Evolutionary conservation across 1,140 invertebrate species (phyloP).

Genomic region (Drosophila rufa): DNA sequence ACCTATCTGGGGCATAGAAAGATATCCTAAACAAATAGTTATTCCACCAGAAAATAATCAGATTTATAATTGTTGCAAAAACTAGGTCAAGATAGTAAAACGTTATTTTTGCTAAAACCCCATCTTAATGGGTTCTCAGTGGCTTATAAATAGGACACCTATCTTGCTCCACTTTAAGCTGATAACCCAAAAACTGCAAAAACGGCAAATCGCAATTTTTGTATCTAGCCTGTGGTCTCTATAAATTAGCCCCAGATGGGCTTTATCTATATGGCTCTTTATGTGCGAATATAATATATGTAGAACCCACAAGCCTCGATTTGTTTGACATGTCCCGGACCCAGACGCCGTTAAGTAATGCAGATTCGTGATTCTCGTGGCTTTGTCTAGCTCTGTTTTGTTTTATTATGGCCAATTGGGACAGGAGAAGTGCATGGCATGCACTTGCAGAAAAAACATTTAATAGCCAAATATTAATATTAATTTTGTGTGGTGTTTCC

Average conservation of each 20-base stretch:
- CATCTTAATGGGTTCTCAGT: no score
- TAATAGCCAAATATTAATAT: not conserved
- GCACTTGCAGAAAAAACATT: slow-evolving; percentile 28
- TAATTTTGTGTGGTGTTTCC: no score
- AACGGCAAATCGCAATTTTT: not conserved
- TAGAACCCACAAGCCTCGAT: not conserved
- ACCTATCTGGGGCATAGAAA: not conserved
- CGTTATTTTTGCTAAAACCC: not conserved
- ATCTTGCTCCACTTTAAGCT: not conserved
- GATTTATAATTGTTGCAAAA: no score
- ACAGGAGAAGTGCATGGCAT: slow-evolving; percentile 5
- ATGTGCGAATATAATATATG: not conserved
- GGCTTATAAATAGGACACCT: not conserved
- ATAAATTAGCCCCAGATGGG: slow-evolving; percentile 8
- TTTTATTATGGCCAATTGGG: slow-evolving; percentile 5
- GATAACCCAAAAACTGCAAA: slow-evolving; percentile 8
- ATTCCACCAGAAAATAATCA: no score
- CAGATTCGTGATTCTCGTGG: slow-evolving; percentile 52
- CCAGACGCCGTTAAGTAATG: slow-evolving; percentile 37
- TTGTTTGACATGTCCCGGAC: slow-evolving; percentile 29
- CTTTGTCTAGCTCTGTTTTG: slow-evolving; percentile 13
- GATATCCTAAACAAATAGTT: not conserved
- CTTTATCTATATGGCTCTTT: slow-evolving; percentile 7
- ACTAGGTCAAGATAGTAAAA: not conserved
- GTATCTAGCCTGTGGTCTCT: slow-evolving; percentile 1